phyloP scores from a whole-genome alignment of 2,113 vertebrate species.

The Tretioscincus oriximinensis region DNA sequence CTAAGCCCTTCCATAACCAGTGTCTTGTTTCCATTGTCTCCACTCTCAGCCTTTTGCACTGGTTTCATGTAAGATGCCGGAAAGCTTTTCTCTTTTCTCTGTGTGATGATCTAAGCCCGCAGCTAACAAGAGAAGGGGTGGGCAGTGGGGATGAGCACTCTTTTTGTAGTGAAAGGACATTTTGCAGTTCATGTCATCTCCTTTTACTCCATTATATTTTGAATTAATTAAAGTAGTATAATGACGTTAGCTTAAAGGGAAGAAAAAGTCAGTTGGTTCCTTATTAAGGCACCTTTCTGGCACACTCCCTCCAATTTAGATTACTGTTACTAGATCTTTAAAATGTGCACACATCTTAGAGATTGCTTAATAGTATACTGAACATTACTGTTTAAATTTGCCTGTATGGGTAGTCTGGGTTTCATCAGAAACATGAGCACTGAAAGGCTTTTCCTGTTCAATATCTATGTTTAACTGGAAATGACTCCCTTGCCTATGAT shows the following conservation, averaged over 20 bases:
- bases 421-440: neutral
- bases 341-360: slow-evolving; percentile 17
- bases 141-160: slow-evolving; percentile 5
- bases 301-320: neutral
- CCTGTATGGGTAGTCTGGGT: neutral
- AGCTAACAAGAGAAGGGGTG: neutral
- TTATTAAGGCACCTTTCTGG: fast-evolving
- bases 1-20: slow-evolving; percentile 60
- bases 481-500: slow-evolving; percentile 3
- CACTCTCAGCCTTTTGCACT: slow-evolving; percentile 63
- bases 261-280: fast-evolving
- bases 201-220: slow-evolving; percentile 35
- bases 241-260: neutral
- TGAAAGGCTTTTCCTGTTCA: slow-evolving; percentile 11
- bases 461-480: neutral
- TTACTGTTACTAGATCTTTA: neutral
- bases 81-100: slow-evolving; percentile 75
- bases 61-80: slow-evolving; percentile 73
- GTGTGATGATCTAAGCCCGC: slow-evolving; percentile 68
- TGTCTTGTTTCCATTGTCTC: slow-evolving; percentile 55
- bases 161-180: slow-evolving; percentile 27
- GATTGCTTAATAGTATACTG: neutral
- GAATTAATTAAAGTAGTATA: neutral
- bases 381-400: slow-evolving; percentile 15
- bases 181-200: slow-evolving; percentile 30